phyloP scores from a whole-genome alignment of 2,113 vertebrate genomes.

The Mugil cephalus region DNA sequence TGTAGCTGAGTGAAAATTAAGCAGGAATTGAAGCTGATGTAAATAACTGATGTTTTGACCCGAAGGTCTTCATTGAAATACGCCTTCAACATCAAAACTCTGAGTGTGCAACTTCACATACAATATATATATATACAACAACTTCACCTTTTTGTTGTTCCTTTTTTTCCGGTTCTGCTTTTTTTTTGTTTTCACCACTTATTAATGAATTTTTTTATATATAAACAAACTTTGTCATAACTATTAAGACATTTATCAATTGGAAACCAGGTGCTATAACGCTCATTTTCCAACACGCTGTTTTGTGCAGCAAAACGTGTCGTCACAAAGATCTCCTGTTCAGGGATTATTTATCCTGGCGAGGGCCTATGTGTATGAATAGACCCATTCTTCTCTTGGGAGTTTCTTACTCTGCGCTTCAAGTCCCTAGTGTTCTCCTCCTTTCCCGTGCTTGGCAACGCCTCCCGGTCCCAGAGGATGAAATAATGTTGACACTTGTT shows the following conservation, averaged over 20 bases:
- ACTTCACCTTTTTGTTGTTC: no score
- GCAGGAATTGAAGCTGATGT: neutral
- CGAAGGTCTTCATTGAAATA: no score
- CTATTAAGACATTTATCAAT: neutral
- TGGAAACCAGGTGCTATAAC: neutral
- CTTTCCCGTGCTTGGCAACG: conserved; percentile 38
- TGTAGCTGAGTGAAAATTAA: neutral
- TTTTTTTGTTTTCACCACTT: neutral
- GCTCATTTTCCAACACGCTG: neutral
- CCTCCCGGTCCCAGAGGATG: conserved; percentile 39
- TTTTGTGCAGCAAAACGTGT: conserved; percentile 6
- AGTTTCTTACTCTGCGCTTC: conserved; percentile 25
- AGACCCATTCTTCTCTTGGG: conserved; percentile 60
- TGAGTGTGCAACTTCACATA: no score
- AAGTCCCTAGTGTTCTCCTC: conserved; percentile 50
- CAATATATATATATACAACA: no score
- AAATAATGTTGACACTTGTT: conserved; percentile 47
- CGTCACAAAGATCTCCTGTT: conserved; percentile 65
- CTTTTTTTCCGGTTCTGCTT: no score
- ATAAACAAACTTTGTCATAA: neutral
- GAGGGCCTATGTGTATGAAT: conserved; percentile 63
- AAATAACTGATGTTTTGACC: no score
- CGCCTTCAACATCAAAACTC: no score
- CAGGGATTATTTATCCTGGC: conserved; percentile 62
- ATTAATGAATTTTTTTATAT: neutral